Evolutionary conservation across 2,113 vertebrate genomes (phyloP).

Genomic region (Menura novaehollandiae): DNA sequence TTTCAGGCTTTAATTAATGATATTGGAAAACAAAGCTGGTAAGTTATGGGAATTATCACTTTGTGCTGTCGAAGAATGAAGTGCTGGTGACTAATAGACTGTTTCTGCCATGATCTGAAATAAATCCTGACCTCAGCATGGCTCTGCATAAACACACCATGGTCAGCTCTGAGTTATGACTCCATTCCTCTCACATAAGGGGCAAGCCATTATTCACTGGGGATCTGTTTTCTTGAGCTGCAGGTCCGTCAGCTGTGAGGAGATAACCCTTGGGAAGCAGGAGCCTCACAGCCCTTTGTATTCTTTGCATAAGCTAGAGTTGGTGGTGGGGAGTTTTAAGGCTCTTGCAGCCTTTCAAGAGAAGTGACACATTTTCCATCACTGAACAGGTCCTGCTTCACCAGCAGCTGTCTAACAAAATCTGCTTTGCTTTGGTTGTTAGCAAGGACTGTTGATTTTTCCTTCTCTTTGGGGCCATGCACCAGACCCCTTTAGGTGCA

Average conservation of each 20-base stretch:
- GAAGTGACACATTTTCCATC: not conserved
- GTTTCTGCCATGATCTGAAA: conserved; percentile 21
- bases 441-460: not conserved
- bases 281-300: not conserved
- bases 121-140: conserved; percentile 39
- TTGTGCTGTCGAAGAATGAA: conserved; percentile 25
- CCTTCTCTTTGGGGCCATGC: not conserved
- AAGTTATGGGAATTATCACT: conserved; percentile 41
- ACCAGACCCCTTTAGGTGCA: not conserved
- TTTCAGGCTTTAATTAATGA: conserved; percentile 32
- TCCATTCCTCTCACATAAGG: conserved; percentile 3
- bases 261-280: conserved; percentile 17
- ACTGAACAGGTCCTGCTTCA: not conserved
- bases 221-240: conserved; percentile 21
- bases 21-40: conserved; percentile 16
- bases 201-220: conserved; percentile 5
- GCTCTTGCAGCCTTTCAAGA: not conserved
- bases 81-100: conserved; percentile 46
- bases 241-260: not conserved
- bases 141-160: conserved; percentile 7
- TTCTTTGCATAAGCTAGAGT: not conserved
- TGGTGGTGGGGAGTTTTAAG: not conserved
- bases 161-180: conserved; percentile 48
- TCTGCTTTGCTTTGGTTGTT: not conserved
- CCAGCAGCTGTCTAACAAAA: not conserved